Conservation (phyloP, 2,888 invertebrate genomes). For the Erannis defoliaria region DNA sequence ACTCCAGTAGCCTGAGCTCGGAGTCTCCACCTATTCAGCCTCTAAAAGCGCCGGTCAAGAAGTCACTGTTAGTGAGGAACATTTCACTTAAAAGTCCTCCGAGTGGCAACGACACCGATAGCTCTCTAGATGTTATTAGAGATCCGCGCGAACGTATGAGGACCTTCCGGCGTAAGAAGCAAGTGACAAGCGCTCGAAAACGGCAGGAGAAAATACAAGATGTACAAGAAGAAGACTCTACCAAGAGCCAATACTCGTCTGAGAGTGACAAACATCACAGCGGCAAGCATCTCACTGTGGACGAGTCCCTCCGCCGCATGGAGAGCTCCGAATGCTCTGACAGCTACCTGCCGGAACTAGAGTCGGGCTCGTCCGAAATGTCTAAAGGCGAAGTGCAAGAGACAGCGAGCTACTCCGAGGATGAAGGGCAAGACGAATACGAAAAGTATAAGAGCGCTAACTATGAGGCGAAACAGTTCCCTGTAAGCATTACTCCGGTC, state of each 20-base stretch:
- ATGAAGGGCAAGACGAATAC: constrained; percentile 84
- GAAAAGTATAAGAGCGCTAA: constrained; percentile 73
- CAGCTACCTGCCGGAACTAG: constrained; percentile 89
- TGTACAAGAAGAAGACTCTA: constrained; percentile 83
- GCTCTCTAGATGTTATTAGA: constrained; percentile 89
- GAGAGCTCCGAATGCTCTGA: constrained; percentile 90
- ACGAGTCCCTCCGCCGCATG: constrained; percentile 82
- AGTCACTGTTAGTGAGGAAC: constrained; percentile 86
- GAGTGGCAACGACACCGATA: constrained; percentile 91
- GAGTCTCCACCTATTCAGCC: constrained; percentile 91
- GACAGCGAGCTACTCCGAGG: constrained; percentile 82
- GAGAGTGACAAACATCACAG: constrained; percentile 80
- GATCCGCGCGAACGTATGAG: constrained; percentile 89
- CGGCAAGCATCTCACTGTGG: constrained; percentile 71
- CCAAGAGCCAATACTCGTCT: constrained; percentile 82
- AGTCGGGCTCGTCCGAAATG: constrained; percentile 88
- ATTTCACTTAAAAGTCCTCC: constrained; percentile 90
- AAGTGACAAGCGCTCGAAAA: constrained; percentile 86
- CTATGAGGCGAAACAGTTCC: constrained; percentile 78
- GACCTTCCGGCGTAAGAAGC: constrained; percentile 89
- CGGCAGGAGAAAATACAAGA: constrained; percentile 86
- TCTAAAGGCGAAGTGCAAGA: constrained; percentile 83
- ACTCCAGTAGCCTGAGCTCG: constrained; percentile 91
- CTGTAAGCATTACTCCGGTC: constrained; percentile 79
- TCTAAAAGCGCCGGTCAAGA: constrained; percentile 88